Evolutionary conservation across 2,113 vertebrate species (phyloP), one percentile per base, ranked within the genome.

Genomic region (Himantopus leucocephalus): DNA sequence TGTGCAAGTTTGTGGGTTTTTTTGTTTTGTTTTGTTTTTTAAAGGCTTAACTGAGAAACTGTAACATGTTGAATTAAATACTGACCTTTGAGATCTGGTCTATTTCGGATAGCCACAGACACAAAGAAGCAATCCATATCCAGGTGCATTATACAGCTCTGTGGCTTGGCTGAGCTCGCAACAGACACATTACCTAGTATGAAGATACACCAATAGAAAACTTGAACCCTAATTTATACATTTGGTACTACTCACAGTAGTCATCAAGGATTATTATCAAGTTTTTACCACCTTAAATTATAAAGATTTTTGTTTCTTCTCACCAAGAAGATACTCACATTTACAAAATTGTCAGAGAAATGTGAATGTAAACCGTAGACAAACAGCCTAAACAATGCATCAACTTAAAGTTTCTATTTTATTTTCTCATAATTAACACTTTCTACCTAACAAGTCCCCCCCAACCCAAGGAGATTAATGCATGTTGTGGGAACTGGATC

Each of bases 121-220:
- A 99, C 99, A 98, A 99, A 99, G 97, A 99, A 99, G 98, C 99
- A 99, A 98, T 99, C 99, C 99, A 99, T 99, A 98, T 99, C 99
- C 96, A 99, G 98, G 88, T 99, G 99, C 97, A 99, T 98, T 94
- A 99, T 99, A 96, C 99, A 99, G 72, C 98, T 99, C 96, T 98
- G 98, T 86, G 97, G 98, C 94, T 97, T 98, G 94, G 98, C 84
- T 96, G 98, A 97, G 79, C 86, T 98, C 92, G 97, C 97, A 85
- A 97, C 85, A 94, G 98, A 98, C 94, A 94, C 77, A 96, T 94
- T 97, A 97, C 98, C 98, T 98, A 97, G 86, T 93, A 97, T 93
- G 97, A 97, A 98, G 96, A 98, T 98, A 96, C 48, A 97, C 71
- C 96, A 97, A 97, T 0, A 98, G 75, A 98, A 88, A 64, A 90